A percentile compares a stretch with the other conserved stretches of the same genome.
Conservation (phyloP, 1,140 invertebrate genomes). For the Dreissena polymorpha region DNA sequence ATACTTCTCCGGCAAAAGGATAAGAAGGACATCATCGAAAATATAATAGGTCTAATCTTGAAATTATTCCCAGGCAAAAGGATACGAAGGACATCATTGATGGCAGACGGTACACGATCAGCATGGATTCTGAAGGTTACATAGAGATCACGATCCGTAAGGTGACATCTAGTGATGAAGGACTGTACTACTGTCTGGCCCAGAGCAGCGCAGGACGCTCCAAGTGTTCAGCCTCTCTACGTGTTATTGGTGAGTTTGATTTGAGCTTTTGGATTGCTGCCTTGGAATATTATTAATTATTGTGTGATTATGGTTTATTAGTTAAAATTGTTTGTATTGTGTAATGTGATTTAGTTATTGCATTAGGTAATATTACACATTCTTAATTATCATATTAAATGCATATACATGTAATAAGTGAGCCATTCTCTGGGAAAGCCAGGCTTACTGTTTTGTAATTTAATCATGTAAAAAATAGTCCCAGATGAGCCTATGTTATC, state of each 20-base stretch:
- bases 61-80: conserved; percentile 69
- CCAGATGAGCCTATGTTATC: too few species aligned
- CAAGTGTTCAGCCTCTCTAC: conserved; percentile 75
- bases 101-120: conserved; percentile 60
- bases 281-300: too few species aligned
- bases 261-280: background rate
- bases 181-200: conserved; percentile 74
- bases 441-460: too few species aligned
- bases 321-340: too few species aligned
- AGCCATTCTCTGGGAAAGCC: too few species aligned
- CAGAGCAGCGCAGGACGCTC: conserved; percentile 70
- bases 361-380: background rate
- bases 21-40: conserved; percentile 59
- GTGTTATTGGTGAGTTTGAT: conserved; percentile 70
- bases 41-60: too few species aligned
- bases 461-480: too few species aligned
- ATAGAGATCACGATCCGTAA: conserved; percentile 72
- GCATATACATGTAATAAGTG: too few species aligned
- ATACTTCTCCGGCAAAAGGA: conserved; percentile 74
- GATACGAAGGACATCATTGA: conserved; percentile 69
- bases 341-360: background rate
- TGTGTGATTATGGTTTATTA: too few species aligned
- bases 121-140: conserved; percentile 68
- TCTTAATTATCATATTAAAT: background rate
- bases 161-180: conserved; percentile 70